Base-by-base conservation (phyloP, 2,888 invertebrate species). In the Scrobipalpa costella region DNA sequence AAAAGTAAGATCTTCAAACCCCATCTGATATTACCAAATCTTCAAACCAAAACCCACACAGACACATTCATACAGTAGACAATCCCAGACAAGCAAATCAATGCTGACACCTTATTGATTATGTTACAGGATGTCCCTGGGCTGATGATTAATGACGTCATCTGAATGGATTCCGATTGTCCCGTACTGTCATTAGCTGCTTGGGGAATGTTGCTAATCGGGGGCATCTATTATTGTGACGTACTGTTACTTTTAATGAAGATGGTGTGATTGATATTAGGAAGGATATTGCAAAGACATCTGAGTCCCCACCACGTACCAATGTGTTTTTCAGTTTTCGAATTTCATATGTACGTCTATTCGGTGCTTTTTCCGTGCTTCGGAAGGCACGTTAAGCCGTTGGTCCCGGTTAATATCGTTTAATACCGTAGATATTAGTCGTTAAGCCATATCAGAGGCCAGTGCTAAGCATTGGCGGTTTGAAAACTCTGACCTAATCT, bases 31-130 rank as follows among this genome's bases (percentile, higher is more conserved):
- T 27, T 5, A 15, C 44, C n/a, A 7, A 44, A 44, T 44, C 44
- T 44, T 40, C 40, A 2, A 40, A 40, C 13, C 17, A 11, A 3
- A 44, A 11, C n/a, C 6, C 44, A 49, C 50, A 13, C 2, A 52
- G 11, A 52, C 50, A 52, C n/a, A n/a, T n/a, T n/a, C n/a, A n/a
- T n/a, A n/a, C 9, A 21, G 13, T 11, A 21, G 6, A 13, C 50
- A 21, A 52, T 52, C 13, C 34, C 33, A 21, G 27, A 72, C 68
- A 71, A 71, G 67, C 64, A 65, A 59, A 68, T 68, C 67, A 61
- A 72, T 68, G 65, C 21, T 57, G 67, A 75, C 71, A 70, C 60
- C 67, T 69, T 73, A 77, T 77, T 76, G 76, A 77, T 77, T 68
- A 69, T 73, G 71, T 73, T 63, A 57, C 68, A 66, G 64, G 72